Base-by-base conservation (phyloP, 2,888 invertebrate species). In the Smittia aterrima region DNA sequence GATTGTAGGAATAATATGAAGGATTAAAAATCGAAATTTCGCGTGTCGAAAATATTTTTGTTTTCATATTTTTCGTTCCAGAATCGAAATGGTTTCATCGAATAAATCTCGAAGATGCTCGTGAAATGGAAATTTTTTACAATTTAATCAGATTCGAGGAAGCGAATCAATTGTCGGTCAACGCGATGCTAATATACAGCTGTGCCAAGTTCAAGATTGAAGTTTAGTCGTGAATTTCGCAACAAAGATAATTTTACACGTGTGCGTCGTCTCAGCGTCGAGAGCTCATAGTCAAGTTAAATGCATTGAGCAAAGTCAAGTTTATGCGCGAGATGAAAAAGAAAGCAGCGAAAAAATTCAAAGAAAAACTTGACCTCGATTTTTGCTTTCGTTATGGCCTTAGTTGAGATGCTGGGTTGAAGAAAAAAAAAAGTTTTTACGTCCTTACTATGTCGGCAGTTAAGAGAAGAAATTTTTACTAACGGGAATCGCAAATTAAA, bases 331-430 rank as follows among this genome's bases (percentile, higher is more conserved):
- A 58, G 24, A 64, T 20, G 25, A 13, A 64, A 64, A 64, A 27
- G 64, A 64, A 64, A 64, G 27, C 64, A 27, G 64, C 16, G 18
- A 64, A 24, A 64, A 64, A 13, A 11, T 16, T 13, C 1, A 64
- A 18, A 11, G 25, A 64, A 6, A 64, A 18, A 64, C 27, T 58
- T 64, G 64, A 64, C 64, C 64, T 64, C 20, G 27, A 64, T 64
- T 64, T 64, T 64, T 64, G 64, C 64, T 64, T 64, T 64, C 27
- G 20, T 64, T 64, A 27, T 27, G 64, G 27, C 4, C 58, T 20
- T n/a, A n/a, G n/a, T n/a, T n/a, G n/a, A 4, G 27, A 24, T 64
- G 64, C 27, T 27, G 25, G 24, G 27, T 2, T 3, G 13, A 64
- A 13, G 4, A n/a, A 64, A 20, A 18, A 22, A 58, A 58, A 7